These are phyloP conservation scores for Myiozetetes cayanensis DNA, from an alignment of 2,113 vertebrate species.

Conservation along the genomic window DNA sequence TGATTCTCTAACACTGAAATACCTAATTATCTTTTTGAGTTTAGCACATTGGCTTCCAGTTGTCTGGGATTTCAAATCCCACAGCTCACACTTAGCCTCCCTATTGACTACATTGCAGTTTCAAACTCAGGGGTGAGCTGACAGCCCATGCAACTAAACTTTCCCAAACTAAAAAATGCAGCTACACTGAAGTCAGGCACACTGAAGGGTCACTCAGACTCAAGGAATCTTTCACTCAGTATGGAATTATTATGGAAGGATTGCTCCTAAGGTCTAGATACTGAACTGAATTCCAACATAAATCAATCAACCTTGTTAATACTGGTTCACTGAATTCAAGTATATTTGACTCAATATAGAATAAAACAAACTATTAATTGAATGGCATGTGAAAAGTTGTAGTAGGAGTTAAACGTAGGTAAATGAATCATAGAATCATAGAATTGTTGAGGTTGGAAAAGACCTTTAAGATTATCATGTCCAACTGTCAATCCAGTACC, in stretches of 20 bases:
- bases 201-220: not conserved
- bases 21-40: not conserved
- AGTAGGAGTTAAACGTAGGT: not conserved
- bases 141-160: not conserved
- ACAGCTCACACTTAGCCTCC: not conserved
- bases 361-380: not conserved
- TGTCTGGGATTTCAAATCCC: not conserved
- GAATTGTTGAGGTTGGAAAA: not conserved
- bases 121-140: not conserved
- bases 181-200: not conserved
- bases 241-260: not conserved
- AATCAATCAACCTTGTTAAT: not conserved
- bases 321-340: not conserved
- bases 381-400: not conserved
- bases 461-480: not conserved
- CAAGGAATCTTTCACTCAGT: not conserved
- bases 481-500: not conserved
- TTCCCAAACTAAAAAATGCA: not conserved
- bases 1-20: not conserved
- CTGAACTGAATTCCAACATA: not conserved
- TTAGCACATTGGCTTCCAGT: not conserved
- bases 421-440: not conserved
- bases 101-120: not conserved
- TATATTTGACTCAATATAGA: not conserved
- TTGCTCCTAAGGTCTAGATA: not conserved